phyloP scores from a whole-genome alignment of 2,113 vertebrate species.

The Pao palembangensis region DNA sequence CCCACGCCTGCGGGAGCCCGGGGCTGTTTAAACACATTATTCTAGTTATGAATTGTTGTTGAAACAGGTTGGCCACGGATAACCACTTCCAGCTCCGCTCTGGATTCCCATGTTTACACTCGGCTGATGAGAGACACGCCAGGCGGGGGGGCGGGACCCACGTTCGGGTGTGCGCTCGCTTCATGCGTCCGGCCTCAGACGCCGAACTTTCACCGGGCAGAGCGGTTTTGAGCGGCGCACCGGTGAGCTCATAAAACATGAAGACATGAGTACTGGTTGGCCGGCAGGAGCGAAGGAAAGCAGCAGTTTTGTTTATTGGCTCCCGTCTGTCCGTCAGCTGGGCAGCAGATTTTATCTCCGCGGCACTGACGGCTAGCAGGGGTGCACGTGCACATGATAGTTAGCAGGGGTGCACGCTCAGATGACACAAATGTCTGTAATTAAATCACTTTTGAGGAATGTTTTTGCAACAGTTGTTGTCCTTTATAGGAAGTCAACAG shows the following conservation, averaged over 20 bases:
- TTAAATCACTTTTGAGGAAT: too few relatives aligned
- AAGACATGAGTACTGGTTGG: neutral
- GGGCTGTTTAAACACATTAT: conserved; percentile 13
- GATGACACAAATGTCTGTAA: neutral
- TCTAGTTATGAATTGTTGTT: conserved; percentile 22
- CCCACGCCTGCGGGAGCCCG: conserved; percentile 14
- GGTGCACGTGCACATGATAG: neutral
- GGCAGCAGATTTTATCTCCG: conserved; percentile 16
- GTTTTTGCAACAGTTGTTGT: too few relatives aligned
- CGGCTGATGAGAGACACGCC: conserved; percentile 3
- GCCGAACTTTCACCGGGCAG: too few relatives aligned
- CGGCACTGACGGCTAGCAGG: neutral
- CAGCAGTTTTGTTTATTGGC: too few relatives aligned
- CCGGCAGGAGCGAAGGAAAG: too few relatives aligned
- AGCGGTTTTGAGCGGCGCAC: conserved; percentile 1
- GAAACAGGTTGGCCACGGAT: conserved; percentile 16
- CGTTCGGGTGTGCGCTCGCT: too few relatives aligned
- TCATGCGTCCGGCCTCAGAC: neutral
- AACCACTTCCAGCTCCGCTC: conserved; percentile 29
- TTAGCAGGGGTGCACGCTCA: neutral
- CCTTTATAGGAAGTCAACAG: conserved; percentile 18
- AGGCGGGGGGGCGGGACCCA: neutral
- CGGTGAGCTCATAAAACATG: conserved; percentile 32
- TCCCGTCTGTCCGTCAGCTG: conserved; percentile 17
- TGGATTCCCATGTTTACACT: conserved; percentile 4